These are phyloP conservation scores for Dione vanillae DNA, from an alignment of 2,888 invertebrate genomes.

Conservation along the genomic window DNA sequence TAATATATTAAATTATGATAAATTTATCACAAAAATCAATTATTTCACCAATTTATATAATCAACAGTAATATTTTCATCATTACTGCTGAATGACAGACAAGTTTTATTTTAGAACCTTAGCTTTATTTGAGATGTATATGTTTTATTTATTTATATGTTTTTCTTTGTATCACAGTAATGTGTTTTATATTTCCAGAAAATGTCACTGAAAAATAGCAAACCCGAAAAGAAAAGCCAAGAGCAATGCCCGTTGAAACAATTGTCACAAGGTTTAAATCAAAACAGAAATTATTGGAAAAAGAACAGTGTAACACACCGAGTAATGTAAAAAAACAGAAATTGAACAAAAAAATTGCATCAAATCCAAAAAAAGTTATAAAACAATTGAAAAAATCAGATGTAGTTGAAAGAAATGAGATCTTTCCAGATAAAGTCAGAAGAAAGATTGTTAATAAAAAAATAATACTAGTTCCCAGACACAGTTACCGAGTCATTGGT, in stretches of 20 bases:
- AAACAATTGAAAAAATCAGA: conserved; percentile 7
- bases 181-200: too few species aligned
- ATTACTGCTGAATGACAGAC: too few species aligned
- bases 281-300: conserved; percentile 50
- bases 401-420: conserved; percentile 52
- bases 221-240: conserved; percentile 40
- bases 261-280: conserved; percentile 62
- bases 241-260: conserved; percentile 53
- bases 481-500: conserved; percentile 59
- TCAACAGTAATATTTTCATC: too few species aligned
- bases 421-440: conserved; percentile 62
- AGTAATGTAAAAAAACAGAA: conserved; percentile 37
- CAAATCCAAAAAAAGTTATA: neutral
- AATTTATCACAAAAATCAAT: too few species aligned
- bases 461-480: conserved; percentile 60
- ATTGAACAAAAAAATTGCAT: conserved; percentile 22
- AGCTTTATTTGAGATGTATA: too few species aligned
- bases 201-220: conserved; percentile 48
- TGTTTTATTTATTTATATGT: too few species aligned
- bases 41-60: too few species aligned
- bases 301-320: conserved; percentile 32
- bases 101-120: too few species aligned
- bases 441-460: conserved; percentile 54
- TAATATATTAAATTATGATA: too few species aligned
- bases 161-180: neutral